Evolutionary conservation across 1,140 invertebrate genomes (phyloP).

Genomic region (Drosophila tsacasi): DNA sequence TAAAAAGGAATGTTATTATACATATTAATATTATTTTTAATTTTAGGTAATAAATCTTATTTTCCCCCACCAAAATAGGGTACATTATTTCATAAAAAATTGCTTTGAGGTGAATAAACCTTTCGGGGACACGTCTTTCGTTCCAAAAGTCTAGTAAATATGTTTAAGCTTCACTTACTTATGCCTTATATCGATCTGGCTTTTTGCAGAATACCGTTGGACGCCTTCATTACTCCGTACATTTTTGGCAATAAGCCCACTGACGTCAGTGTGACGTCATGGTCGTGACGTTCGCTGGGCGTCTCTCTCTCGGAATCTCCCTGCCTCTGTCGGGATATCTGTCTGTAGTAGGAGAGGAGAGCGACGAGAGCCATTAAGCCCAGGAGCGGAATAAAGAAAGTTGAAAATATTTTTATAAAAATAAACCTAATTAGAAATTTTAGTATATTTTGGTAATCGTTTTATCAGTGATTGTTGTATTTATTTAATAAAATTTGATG

Average conservation of each 20-base stretch:
- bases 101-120: slow-evolving; percentile 6
- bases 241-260: slow-evolving; percentile 52
- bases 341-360: slow-evolving; percentile 5
- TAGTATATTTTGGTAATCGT: not conserved
- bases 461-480: not conserved
- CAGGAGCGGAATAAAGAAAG: not conserved
- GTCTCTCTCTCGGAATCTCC: not conserved
- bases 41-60: not conserved
- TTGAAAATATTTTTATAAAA: not conserved
- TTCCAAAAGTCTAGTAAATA: not conserved
- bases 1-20: not conserved
- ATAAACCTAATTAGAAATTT: not conserved
- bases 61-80: no score
- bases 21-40: not conserved
- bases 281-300: slow-evolving; percentile 56
- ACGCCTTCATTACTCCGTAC: slow-evolving; percentile 10
- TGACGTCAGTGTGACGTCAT: slow-evolving; percentile 77
- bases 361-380: not conserved
- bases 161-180: not conserved
- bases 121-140: not conserved
- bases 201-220: slow-evolving; percentile 18
- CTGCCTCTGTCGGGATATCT: slow-evolving; percentile 8
- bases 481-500: not conserved
- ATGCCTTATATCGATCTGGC: slow-evolving; percentile 12
- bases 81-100: not conserved